Conservation (phyloP, 1,140 invertebrate species). For the Batillaria attramentaria region DNA sequence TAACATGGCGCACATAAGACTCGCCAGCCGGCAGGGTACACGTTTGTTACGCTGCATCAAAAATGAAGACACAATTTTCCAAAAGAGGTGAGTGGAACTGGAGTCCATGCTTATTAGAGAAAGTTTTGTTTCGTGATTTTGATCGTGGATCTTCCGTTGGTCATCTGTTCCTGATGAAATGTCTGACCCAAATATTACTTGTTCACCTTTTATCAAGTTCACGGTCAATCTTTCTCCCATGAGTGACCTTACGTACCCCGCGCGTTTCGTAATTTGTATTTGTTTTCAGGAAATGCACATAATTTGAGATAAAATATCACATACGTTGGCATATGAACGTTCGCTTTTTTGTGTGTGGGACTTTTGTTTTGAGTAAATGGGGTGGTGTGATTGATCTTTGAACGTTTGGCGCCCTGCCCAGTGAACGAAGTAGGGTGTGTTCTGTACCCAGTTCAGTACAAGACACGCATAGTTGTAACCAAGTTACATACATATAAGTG, state of each 20-base stretch:
- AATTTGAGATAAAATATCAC: background rate
- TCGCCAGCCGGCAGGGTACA: constrained; percentile 6
- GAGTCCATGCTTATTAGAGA: background rate
- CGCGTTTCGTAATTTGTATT: background rate
- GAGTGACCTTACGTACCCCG: background rate
- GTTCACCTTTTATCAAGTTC: background rate
- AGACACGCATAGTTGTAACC: too few relatives aligned
- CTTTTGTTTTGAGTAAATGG: background rate
- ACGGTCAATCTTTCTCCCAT: background rate
- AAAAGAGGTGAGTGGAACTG: constrained; percentile 18
- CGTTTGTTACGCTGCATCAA: constrained; percentile 17
- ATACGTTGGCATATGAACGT: background rate
- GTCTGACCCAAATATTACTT: background rate
- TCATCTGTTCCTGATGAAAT: background rate
- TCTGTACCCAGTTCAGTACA: too few relatives aligned
- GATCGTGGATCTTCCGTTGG: background rate
- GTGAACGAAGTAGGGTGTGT: too few relatives aligned
- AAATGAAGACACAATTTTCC: constrained; percentile 18
- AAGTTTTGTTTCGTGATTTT: background rate
- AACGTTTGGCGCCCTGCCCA: too few relatives aligned
- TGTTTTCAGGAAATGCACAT: background rate
- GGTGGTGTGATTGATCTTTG: background rate
- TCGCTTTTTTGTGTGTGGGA: background rate
- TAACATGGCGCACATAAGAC: constrained; percentile 26
- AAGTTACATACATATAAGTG: too few relatives aligned